Percentiles rank a stretch among this genome's conserved stretches.
Conservation (phyloP, 2,113 vertebrate species). For the Trematocara macrostoma region DNA sequence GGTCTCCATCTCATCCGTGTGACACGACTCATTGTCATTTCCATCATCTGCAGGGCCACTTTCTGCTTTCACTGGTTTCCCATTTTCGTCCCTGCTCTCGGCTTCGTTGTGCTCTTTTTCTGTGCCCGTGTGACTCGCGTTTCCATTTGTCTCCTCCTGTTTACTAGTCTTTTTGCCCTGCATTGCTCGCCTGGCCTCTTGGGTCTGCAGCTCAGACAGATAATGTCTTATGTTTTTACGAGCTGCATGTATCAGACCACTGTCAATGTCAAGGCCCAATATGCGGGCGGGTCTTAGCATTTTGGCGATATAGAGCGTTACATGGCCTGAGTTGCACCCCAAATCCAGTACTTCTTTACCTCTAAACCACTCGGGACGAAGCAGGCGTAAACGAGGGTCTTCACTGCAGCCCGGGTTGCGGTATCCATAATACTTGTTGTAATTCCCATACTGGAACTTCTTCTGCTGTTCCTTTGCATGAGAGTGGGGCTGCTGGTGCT, state of each 20-base stretch:
- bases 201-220: slow-evolving; percentile 77
- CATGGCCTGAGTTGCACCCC: slow-evolving; percentile 88
- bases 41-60: slow-evolving; percentile 47
- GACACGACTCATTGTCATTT: slow-evolving; percentile 23
- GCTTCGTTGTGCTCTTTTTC: slow-evolving; percentile 21
- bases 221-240: slow-evolving; percentile 90
- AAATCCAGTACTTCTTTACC: slow-evolving; percentile 85
- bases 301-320: slow-evolving; percentile 85
- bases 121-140: not conserved
- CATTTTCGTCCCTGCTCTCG: slow-evolving; percentile 20
- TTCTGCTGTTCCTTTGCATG: slow-evolving; percentile 44
- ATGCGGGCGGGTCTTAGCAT: slow-evolving; percentile 78
- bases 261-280: slow-evolving; percentile 87
- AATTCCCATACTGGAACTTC: slow-evolving; percentile 90
- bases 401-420: slow-evolving; percentile 82
- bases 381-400: slow-evolving; percentile 75
- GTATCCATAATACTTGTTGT: slow-evolving; percentile 91
- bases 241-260: slow-evolving; percentile 78
- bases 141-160: slow-evolving; percentile 17
- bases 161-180: slow-evolving; percentile 19
- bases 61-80: slow-evolving; percentile 13
- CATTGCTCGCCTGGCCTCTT: slow-evolving; percentile 53
- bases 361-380: slow-evolving; percentile 84
- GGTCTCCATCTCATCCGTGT: slow-evolving; percentile 10
- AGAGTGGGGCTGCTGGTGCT: slow-evolving; percentile 34